phyloP scores from a whole-genome alignment of 1,140 invertebrate genomes.

The Asobara japonica region DNA sequence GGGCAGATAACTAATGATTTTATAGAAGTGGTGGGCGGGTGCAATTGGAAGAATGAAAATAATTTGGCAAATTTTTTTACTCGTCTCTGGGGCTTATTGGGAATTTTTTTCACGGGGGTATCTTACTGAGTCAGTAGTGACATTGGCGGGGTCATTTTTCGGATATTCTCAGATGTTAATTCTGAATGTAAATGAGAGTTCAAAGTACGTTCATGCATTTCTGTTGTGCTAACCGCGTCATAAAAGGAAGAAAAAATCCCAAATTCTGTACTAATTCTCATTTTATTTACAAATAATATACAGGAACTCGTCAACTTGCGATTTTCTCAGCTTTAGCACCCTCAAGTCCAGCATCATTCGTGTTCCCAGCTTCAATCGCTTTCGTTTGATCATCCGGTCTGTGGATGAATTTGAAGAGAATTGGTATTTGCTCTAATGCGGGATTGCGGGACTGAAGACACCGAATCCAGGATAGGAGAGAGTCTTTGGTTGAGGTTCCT shows the following conservation, averaged over 20 bases:
- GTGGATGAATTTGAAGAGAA: conserved; percentile 75
- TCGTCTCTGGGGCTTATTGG: too few relatives aligned
- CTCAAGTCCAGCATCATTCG: neutral
- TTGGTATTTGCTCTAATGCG: conserved; percentile 75
- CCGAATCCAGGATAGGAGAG: conserved; percentile 91
- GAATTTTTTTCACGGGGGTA: too few relatives aligned
- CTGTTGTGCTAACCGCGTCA: neutral
- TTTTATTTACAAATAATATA: conserved; percentile 32
- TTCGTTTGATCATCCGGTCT: conserved; percentile 11
- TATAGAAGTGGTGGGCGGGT: too few relatives aligned
- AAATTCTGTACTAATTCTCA: neutral
- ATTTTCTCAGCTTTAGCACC: conserved; percentile 18
- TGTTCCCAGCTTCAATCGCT: neutral
- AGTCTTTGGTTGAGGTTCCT: conserved; percentile 90
- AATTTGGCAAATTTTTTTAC: too few relatives aligned
- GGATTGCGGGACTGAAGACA: conserved; percentile 85
- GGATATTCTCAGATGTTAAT: neutral
- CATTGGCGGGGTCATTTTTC: too few relatives aligned
- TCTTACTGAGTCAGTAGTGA: too few relatives aligned
- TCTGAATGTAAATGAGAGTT: neutral
- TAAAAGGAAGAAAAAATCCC: neutral
- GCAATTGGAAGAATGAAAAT: too few relatives aligned
- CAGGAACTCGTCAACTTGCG: conserved; percentile 7
- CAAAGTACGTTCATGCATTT: neutral
- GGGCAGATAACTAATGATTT: neutral